Base-by-base conservation (phyloP, 2,888 invertebrate genomes). In the Sturmia bella region DNA sequence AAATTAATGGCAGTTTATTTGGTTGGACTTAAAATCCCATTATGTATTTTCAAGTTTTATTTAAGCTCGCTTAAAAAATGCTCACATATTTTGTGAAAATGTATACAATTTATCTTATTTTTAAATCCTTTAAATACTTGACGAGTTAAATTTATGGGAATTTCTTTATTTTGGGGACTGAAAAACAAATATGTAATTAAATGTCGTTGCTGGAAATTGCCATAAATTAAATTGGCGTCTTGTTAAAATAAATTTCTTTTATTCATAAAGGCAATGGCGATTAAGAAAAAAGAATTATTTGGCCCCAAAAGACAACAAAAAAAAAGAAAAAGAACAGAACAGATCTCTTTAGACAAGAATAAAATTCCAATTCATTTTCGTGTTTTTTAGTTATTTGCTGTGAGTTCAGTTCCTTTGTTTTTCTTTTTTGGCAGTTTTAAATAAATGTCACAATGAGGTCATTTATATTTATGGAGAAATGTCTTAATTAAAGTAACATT, bases 141-240 rank as follows among this genome's bases (percentile, higher is more conserved):
- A n/a, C n/a, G 17, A 41, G 37, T 45, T 66, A 72, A 72, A 72
- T 78, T 59, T 72, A 72, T 72, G 72, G 37, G 52, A 66, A 72
- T 59, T 68, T 59, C 59, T 11, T 48, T 48, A 1, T 48, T 39
- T 75, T 32, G 41, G 24, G 15, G 19, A 57, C 15, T 24, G 63
- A 6, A 52, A 57, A 73, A 61, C 73, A 79, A 66, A 80, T 73
- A 48, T 63, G 74, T 39, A 80, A 80, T 74, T 74, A 80, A 78
- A 78, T 78, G 57, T 57, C 37, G 39, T 50, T 56, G 70, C 57
- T 77, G 63, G 52, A 77, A 50, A 69, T 69, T 77, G 73, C 73
- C 74, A 82, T 82, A 82, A 82, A 82, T 82, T 82, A 82, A 66
- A 82, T 82, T 82, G 77, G 74, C 81, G 68, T 77, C 77, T 70